A percentile compares a stretch with the other conserved stretches of the same genome.
These are phyloP conservation scores for human (Homo sapiens) DNA, from an alignment of 2,113 vertebrate genomes.

Conservation along the genomic window DNA sequence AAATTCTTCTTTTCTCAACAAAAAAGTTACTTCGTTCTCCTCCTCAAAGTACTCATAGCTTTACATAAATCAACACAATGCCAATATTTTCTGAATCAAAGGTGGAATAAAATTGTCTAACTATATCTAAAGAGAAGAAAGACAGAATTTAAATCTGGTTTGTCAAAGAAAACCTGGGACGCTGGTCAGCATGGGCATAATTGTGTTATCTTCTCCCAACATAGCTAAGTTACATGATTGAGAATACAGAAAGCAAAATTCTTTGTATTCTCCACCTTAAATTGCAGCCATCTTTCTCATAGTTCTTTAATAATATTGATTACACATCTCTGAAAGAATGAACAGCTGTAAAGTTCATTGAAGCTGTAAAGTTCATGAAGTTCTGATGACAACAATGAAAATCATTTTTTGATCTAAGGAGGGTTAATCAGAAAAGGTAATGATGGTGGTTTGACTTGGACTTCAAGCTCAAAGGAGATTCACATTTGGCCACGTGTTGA, in stretches of 20 bases:
- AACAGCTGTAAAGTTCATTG: neutral
- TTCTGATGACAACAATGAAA: neutral
- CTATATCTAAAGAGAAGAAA: neutral
- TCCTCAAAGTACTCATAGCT: neutral
- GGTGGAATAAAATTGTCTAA: neutral
- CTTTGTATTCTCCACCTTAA: neutral
- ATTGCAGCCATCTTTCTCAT: neutral
- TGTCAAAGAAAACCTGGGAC: neutral
- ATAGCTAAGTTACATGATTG: neutral
- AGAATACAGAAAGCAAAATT: neutral
- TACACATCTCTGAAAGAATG: neutral
- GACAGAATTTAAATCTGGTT: neutral
- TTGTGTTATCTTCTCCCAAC: neutral
- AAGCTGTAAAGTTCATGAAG: neutral
- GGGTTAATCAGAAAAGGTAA: neutral
- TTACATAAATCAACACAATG: neutral
- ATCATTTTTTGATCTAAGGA: neutral
- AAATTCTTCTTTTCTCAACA: neutral
- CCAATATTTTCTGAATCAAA: slow-evolving; percentile 13
- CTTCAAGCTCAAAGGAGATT: neutral
- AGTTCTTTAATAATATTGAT: neutral
- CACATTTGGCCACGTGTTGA: neutral
- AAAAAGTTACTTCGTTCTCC: neutral
- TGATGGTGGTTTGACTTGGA: neutral
- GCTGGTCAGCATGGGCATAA: neutral